Evolutionary conservation across 2,797 vertebrate genomes (phyloP), one percentile per base, ranked within the genome.

Genomic region (Clamator glandarius): DNA sequence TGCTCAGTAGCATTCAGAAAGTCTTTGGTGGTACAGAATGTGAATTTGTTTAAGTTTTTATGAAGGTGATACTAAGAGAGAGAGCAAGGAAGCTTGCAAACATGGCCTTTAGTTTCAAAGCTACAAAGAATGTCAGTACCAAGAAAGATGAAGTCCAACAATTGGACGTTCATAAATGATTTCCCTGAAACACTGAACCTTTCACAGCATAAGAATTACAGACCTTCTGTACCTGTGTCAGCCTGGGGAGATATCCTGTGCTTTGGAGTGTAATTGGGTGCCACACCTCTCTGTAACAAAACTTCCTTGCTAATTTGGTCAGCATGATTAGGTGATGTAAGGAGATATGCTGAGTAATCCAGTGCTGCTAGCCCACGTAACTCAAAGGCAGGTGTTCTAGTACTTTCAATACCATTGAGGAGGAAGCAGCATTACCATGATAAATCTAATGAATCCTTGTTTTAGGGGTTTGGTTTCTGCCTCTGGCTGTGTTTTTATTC

Each of bases 401-500:
- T 66, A 35, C 44, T 68, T 91, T 18, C 35, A 20, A 24, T 64
- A 48, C 70, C 18, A 9, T 23, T 75, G 55, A 76, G 39, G 26
- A 31, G 24, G 48, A 54, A 50, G 44, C 25, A 61, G 10, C 68
- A 76, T 64, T 90, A 57, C 15, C 54, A 8, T 28, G 29, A 36
- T 50, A 57, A 63, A 82, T 90, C 36, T 80, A 87, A 84, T 48
- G 62, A 68, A 44, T 58, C 18, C 29, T 77, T 86, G 33, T 2
- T 63, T 78, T 84, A 8, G 17, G 35, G 41, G 7, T 48, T 84
- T 82, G 76, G 59, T 90, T 96, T 89, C 77, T 96, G 62, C 57
- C 41, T 88, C 51, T 77, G 62, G 58, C 73, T 91, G 35, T 57
- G 52, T 59, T 92, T 94, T 90, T 81, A 64, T 90, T 79, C 57